Evolutionary conservation across 1,140 invertebrate species (phyloP), one percentile per base, ranked within the genome.

Genomic region (Solenopsis invicta): DNA sequence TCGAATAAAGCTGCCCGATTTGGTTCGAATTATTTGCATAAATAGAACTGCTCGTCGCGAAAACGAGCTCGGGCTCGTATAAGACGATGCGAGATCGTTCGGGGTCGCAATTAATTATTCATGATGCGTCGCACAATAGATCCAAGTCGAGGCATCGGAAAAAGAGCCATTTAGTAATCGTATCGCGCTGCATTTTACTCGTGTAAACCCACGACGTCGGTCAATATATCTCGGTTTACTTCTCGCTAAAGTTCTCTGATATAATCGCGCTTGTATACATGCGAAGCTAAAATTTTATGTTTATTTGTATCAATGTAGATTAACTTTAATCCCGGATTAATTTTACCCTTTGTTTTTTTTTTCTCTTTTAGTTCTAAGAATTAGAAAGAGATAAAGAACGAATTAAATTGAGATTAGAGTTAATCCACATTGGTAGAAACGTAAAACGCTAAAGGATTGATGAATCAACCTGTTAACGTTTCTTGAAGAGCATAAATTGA

Each of bases 71-170:
- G 2, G 12, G n/a, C 21, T 8, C 21, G 37, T 45, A 34, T 4
- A 10, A 12, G 2, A 8, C 2, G 10, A 8, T 2, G 21, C 9
- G 12, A 52, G 61, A 37, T 78, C 61, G 2, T 12, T 16, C 4
- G 29, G 6, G 76, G 76, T 78, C 61, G n/a, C 0, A 24, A 78
- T 52, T 66, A 21, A 78, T 24, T 64, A 78, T 78, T 78, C 45
- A 78, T 66, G 61, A 37, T 4, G 8, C 29, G n/a, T 4, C 12
- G n/a, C 4, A 24, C 18, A 6, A 37, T 78, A 78, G 24, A 50
- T 18, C 6, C 10, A 16, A 66, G 61, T 21, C 18, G 41, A 66
- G 29, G 16, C 24, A 48, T 48, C 13, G 21, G 8, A 0, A 13
- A 8, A 8, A 13, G n/a, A 66, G 9, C 9, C 41, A 48, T 24